Conservation (phyloP, 2,113 vertebrate genomes). For the Apteryx owenii region DNA sequence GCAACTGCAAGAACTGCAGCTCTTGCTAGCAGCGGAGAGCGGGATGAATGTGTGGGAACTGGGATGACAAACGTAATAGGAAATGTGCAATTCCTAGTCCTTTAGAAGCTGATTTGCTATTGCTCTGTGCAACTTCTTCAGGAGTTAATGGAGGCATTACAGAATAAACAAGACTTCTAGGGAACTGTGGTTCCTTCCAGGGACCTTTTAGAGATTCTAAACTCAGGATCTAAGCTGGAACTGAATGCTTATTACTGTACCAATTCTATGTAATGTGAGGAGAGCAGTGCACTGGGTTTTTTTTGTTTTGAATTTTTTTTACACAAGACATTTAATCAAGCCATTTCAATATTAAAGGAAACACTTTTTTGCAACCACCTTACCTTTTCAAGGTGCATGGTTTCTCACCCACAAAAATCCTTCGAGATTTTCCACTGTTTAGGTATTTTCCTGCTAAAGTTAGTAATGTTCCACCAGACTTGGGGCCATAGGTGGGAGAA, state of each 20-base stretch:
- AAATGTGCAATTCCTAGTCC: not conserved
- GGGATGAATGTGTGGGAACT: not conserved
- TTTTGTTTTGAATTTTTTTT: not conserved
- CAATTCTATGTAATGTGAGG: not conserved
- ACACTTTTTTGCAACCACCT: not conserved
- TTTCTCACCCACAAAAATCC: slow-evolving; percentile 86
- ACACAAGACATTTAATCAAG: not conserved
- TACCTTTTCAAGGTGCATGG: slow-evolving; percentile 91
- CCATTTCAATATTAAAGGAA: not conserved
- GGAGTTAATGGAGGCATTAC: slow-evolving; percentile 1
- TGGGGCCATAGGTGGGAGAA: slow-evolving; percentile 90
- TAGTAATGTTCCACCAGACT: slow-evolving; percentile 90
- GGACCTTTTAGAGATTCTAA: not conserved
- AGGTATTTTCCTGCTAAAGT: slow-evolving; percentile 89
- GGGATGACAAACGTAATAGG: not conserved
- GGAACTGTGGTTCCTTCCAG: not conserved
- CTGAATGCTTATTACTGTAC: not conserved
- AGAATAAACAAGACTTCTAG: not conserved
- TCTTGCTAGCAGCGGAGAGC: not conserved
- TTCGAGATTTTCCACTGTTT: slow-evolving; percentile 85
- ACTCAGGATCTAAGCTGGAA: not conserved
- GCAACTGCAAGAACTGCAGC: not conserved
- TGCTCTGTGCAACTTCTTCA: not conserved
- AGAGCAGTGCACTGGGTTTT: not conserved
- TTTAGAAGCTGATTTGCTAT: not conserved